A percentile compares a stretch with the other conserved stretches of the same genome.
These are phyloP conservation scores for Anas acuta DNA, from an alignment of 2,797 vertebrate species.

Conservation along the genomic window DNA sequence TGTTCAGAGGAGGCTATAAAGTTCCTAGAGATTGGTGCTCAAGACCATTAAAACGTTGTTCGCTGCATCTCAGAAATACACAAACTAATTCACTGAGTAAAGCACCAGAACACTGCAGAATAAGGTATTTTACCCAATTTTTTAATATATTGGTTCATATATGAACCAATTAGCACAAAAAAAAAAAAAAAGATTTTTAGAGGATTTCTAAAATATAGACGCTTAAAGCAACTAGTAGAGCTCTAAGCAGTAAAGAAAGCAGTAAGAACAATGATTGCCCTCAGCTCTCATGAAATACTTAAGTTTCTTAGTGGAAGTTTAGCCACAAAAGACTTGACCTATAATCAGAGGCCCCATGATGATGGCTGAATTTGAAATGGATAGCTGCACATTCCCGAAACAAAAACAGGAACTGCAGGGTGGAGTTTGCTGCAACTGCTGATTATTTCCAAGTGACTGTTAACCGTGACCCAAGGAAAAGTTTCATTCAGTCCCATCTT, in stretches of 20 bases:
- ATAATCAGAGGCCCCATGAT: conserved; percentile 44
- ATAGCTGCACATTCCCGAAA: neutral
- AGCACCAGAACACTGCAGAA: neutral
- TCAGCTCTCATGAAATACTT: conserved; percentile 51
- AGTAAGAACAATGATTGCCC: conserved; percentile 7
- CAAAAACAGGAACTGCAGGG: neutral
- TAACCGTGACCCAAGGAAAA: neutral
- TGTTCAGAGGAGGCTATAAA: neutral
- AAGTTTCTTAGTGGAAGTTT: conserved; percentile 46
- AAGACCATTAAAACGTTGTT: neutral
- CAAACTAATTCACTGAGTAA: neutral
- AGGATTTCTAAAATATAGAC: neutral
- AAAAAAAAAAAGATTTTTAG: neutral
- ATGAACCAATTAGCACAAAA: neutral
- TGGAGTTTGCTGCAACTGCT: neutral
- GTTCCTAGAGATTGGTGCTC: neutral
- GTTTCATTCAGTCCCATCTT: neutral
- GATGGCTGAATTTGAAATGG: conserved; percentile 35
- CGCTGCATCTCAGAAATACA: neutral
- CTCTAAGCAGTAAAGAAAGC: conserved; percentile 31
- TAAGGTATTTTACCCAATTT: neutral
- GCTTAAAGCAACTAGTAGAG: neutral
- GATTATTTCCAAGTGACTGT: neutral
- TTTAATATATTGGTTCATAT: neutral
- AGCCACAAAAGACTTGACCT: conserved; percentile 55